Evolutionary conservation across 2,888 invertebrate species (phyloP), one percentile per base, ranked within the genome.

Genomic region (Drosophila greeni): DNA sequence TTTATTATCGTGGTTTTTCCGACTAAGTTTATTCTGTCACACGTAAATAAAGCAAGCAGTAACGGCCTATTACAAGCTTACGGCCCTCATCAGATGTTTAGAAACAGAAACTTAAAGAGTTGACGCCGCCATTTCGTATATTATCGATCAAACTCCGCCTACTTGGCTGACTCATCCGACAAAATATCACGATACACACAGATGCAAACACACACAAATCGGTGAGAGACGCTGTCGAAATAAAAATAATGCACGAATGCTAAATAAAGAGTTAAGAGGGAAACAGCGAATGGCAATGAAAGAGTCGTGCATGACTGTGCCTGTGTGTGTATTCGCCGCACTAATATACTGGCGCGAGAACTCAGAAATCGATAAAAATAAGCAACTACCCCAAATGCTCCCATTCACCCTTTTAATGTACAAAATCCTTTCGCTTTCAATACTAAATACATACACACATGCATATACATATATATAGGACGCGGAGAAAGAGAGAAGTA

Each of bases 141-240:
- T 58, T 85, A 86, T 86, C 82, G 86, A 86, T 86, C 85, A 86
- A 86, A 86, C 86, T 85, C 86, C 86, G 86, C 86, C 86, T 74
- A 70, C 76, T 73, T 40, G 26, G 26, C 37, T 55, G 52, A 51
- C 40, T 39, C 57, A 66, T 12, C 11, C 47, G 48, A 33, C 11
- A n/a, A 18, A 18, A 24, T n/a, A 11, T 16, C 11, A 33, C 36
- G 12, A 37, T 34, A 45, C 37, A 56, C 20, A 49, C 39, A 61
- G 12, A 37, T 40, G 20, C 34, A 58, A 37, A 45, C 57, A 60
- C 24, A 42, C 45, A 33, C 23, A 45, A 43, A 43, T 14, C 55
- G 59, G 75, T 70, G 74, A 81, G 74, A 71, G 72, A 54, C 69
- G 70, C 75, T 76, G 79, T 79, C 79, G 76, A 82, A 75, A 82